A percentile compares a stretch with the other conserved stretches of the same genome.
phyloP scores from a whole-genome alignment of 2,888 invertebrate genomes.

The Blastobasis adustella region DNA sequence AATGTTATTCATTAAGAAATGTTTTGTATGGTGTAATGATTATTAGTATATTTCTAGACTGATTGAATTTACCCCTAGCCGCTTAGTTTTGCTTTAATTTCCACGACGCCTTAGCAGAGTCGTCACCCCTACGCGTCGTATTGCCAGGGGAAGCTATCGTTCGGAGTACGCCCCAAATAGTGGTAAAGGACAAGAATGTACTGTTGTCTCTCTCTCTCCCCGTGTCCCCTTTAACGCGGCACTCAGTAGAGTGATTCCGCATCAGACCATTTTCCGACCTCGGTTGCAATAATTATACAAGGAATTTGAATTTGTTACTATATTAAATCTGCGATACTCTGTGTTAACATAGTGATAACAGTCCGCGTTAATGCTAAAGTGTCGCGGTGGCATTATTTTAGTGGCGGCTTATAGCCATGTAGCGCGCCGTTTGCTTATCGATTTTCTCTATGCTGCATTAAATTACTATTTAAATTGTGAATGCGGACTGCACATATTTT shows the following conservation, averaged over 20 bases:
- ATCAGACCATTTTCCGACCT: constrained; percentile 26
- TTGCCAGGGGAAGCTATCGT: too few species aligned
- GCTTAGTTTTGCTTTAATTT: too few species aligned
- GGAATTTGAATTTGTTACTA: too few species aligned
- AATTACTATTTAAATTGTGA: constrained; percentile 61
- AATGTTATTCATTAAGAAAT: too few species aligned
- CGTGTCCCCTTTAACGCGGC: constrained; percentile 31
- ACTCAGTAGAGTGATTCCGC: constrained; percentile 34
- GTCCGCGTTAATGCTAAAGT: constrained; percentile 34
- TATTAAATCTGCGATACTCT: not conserved
- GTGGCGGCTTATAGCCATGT: constrained; percentile 47
- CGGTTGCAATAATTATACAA: constrained; percentile 24
- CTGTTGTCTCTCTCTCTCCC: constrained; percentile 50
- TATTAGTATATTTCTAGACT: too few species aligned
- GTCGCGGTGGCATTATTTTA: constrained; percentile 40
- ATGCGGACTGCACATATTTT: constrained; percentile 52
- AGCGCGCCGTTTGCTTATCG: constrained; percentile 68
- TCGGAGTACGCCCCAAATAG: constrained; percentile 46
- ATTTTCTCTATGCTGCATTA: constrained; percentile 72
- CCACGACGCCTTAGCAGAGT: too few species aligned
- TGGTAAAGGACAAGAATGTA: constrained; percentile 28
- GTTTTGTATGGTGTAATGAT: too few species aligned
- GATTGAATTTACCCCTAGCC: too few species aligned
- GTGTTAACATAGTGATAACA: constrained; percentile 23
- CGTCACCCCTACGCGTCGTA: too few species aligned